These are phyloP conservation scores for Metalampra italica DNA, from an alignment of 2,888 invertebrate genomes.

Conservation along the genomic window DNA sequence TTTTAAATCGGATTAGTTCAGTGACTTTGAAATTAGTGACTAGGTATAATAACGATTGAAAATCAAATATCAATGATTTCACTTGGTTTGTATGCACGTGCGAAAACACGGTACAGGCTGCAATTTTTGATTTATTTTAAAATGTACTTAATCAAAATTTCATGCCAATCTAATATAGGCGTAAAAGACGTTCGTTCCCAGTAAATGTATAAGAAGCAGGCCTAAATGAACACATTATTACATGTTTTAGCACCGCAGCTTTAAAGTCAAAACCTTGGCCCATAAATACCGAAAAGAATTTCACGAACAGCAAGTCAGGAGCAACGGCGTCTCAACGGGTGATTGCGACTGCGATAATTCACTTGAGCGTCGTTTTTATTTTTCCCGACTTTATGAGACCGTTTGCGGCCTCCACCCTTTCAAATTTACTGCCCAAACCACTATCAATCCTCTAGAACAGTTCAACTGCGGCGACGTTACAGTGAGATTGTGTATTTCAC, in stretches of 20 bases:
- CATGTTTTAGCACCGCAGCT: neutral
- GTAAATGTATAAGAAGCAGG: too few relatives aligned
- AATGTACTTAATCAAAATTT: too few relatives aligned
- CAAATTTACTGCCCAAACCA: conserved; percentile 40
- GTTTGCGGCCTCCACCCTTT: conserved; percentile 41
- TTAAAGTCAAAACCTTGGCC: neutral
- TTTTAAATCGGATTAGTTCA: too few relatives aligned
- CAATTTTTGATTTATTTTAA: too few relatives aligned
- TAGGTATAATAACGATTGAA: too few relatives aligned
- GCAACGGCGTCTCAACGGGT: conserved; percentile 20
- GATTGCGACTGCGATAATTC: conserved; percentile 44
- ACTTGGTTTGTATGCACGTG: too few relatives aligned
- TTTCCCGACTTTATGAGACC: conserved; percentile 48
- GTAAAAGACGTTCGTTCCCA: too few relatives aligned
- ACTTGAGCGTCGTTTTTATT: conserved; percentile 51
- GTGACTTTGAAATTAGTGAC: too few relatives aligned
- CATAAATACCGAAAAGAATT: conserved; percentile 23
- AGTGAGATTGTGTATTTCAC: conserved; percentile 29
- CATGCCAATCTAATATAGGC: too few relatives aligned
- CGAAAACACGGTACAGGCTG: too few relatives aligned
- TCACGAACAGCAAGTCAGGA: conserved; percentile 27
- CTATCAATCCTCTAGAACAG: conserved; percentile 41
- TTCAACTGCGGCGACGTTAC: conserved; percentile 20
- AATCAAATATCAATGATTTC: too few relatives aligned
- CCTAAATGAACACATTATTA: too few relatives aligned